Conservation (phyloP, 2,797 vertebrate genomes). For the Urosaurus nigricauda region DNA sequence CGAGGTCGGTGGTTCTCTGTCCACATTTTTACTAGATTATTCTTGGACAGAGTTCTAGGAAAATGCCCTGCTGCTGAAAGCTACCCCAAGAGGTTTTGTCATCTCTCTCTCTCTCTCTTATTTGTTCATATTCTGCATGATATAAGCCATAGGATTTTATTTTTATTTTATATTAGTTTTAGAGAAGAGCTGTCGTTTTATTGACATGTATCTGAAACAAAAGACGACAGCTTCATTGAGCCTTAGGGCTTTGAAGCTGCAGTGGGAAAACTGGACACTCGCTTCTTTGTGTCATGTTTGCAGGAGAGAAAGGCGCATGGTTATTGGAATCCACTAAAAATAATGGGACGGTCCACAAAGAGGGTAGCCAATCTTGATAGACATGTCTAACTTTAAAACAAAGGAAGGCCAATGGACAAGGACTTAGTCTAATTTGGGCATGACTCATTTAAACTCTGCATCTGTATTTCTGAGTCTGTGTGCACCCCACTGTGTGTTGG, state of each 20-base stretch:
- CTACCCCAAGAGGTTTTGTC: constrained; percentile 78
- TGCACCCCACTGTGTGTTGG: no score
- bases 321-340: constrained; percentile 68
- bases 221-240: constrained; percentile 65
- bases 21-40: constrained; percentile 88
- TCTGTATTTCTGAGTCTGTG: no score
- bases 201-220: constrained; percentile 79
- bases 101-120: background rate
- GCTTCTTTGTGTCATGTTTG: constrained; percentile 76
- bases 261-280: constrained; percentile 62
- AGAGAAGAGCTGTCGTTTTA: constrained; percentile 75
- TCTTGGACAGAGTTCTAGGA: constrained; percentile 87
- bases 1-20: constrained; percentile 88
- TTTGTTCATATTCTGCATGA: constrained; percentile 72
- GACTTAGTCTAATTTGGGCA: no score
- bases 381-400: constrained; percentile 60
- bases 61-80: constrained; percentile 84
- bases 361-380: no score
- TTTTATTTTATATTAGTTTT: constrained; percentile 21
- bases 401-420: constrained; percentile 19
- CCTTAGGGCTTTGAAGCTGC: constrained; percentile 68
- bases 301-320: constrained; percentile 65
- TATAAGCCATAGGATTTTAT: constrained; percentile 44
- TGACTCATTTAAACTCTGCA: no score
- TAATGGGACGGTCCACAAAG: constrained; percentile 31